Conservation (phyloP, 2,797 vertebrate species). For the Notolabrus celidotus region DNA sequence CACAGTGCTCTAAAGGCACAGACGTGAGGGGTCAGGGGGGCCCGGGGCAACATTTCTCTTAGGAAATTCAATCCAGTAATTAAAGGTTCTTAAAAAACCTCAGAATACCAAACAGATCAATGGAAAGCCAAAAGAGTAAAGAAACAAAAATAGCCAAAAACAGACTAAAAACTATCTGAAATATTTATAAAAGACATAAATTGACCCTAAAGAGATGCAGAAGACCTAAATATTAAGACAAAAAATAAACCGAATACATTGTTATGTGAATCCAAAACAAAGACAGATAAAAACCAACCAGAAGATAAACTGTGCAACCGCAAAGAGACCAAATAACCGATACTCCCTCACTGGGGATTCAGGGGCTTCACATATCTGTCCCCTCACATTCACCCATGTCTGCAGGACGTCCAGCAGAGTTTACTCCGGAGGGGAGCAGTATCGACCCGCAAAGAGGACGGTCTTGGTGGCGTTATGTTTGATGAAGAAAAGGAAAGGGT, state of each 20-base stretch:
- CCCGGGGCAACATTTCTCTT: no score
- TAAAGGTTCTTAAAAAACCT: no score
- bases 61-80: no score
- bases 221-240: no score
- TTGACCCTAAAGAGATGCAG: no score
- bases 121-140: no score
- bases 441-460: constrained; percentile 58
- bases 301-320: not conserved
- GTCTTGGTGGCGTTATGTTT: constrained; percentile 40
- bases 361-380: not conserved
- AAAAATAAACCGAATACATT: no score
- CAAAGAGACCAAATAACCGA: not conserved
- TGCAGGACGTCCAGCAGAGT: not conserved
- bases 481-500: constrained; percentile 66
- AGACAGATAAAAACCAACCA: no score
- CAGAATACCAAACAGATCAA: not conserved
- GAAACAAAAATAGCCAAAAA: no score
- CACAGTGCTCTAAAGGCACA: not conserved
- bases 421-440: constrained; percentile 47
- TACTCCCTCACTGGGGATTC: not conserved
- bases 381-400: not conserved
- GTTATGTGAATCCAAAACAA: no score
- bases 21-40: not conserved
- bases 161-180: no score
- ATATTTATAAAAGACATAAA: no score